Evolutionary conservation across 2,888 invertebrate species (phyloP).

Genomic region (Epicampocera succincta): DNA sequence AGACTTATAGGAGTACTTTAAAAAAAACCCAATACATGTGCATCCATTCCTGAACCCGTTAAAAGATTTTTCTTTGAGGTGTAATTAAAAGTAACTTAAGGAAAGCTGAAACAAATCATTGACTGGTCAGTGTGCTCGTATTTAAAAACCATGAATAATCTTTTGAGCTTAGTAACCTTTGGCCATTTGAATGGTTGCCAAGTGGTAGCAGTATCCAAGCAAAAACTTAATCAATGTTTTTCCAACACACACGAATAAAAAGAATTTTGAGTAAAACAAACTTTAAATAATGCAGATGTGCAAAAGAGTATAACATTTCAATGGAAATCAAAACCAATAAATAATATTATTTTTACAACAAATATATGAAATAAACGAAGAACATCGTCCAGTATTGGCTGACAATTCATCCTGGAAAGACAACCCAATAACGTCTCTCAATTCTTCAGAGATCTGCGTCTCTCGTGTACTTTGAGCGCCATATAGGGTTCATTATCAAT

Average conservation of each 20-base stretch:
- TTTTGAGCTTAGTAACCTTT: conserved; percentile 67
- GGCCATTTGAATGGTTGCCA: conserved; percentile 57
- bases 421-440: too few species aligned
- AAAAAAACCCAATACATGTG: too few species aligned
- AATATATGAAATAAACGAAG: too few species aligned
- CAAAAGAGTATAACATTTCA: background rate
- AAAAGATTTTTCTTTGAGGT: background rate
- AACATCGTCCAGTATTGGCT: too few species aligned
- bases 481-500: too few species aligned
- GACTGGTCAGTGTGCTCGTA: conserved; percentile 28
- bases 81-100: conserved; percentile 26
- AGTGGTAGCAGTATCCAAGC: conserved; percentile 60
- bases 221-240: conserved; percentile 54
- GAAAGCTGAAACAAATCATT: background rate
- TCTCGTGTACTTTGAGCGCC: too few species aligned
- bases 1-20: too few species aligned
- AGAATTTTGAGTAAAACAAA: conserved; percentile 7
- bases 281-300: conserved; percentile 6
- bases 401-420: too few species aligned
- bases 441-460: too few species aligned
- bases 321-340: background rate
- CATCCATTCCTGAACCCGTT: background rate
- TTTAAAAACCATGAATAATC: conserved; percentile 62
- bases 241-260: background rate
- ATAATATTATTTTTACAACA: too few species aligned